phyloP scores from a whole-genome alignment of 2,797 vertebrate species.

The Micromesistius poutassou region DNA sequence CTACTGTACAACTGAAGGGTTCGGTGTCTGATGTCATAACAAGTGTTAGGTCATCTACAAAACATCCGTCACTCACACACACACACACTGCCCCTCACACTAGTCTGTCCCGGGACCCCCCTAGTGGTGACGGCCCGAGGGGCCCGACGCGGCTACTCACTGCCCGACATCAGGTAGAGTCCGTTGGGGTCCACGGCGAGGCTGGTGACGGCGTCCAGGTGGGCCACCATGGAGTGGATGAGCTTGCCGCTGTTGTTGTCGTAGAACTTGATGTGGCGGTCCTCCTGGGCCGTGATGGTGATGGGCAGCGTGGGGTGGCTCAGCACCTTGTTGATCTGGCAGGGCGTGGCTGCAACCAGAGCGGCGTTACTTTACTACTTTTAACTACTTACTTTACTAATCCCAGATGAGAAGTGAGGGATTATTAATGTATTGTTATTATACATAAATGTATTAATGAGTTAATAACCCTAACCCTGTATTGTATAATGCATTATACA shows the following conservation, averaged over 20 bases:
- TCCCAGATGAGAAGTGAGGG: neutral
- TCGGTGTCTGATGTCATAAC: neutral
- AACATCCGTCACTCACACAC: too few species aligned
- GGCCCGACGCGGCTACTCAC: conserved; percentile 77
- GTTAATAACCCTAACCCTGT: too few species aligned
- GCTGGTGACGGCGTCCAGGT: conserved; percentile 96
- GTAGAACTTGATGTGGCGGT: conserved; percentile 95
- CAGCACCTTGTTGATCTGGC: conserved; percentile 95
- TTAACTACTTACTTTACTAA: neutral
- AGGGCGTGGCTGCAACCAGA: conserved; percentile 68
- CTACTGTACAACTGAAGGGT: too few species aligned
- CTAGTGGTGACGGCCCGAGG: too few species aligned
- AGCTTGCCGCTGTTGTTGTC: conserved; percentile 97
- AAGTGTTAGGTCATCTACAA: neutral
- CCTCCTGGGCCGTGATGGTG: conserved; percentile 95
- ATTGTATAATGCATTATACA: too few species aligned
- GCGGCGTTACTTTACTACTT: too few species aligned
- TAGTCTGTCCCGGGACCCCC: neutral
- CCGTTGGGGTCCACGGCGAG: conserved; percentile 97
- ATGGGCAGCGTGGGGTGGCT: conserved; percentile 97
- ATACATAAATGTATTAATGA: too few species aligned
- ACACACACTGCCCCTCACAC: too few species aligned
- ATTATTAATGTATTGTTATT: neutral
- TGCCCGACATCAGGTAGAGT: conserved; percentile 98
- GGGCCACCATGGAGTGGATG: conserved; percentile 97